phyloP scores from a whole-genome alignment of 1,140 invertebrate genomes.

The Euura lappo region DNA sequence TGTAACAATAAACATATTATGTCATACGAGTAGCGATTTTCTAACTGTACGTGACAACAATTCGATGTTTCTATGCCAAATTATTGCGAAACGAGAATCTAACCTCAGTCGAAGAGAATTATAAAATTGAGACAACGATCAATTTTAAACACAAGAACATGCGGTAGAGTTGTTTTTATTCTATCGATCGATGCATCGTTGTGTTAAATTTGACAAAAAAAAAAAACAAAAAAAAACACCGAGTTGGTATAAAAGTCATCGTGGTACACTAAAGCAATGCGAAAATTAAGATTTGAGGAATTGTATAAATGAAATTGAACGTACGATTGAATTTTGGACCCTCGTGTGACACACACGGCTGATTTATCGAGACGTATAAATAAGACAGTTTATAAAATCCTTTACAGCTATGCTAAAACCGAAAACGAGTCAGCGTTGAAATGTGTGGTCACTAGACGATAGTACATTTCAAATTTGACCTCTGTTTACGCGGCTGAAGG shows the following conservation, averaged over 20 bases:
- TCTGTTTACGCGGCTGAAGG: slow-evolving; percentile 27
- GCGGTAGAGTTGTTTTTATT: too few species aligned
- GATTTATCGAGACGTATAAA: neutral
- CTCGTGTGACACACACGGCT: neutral
- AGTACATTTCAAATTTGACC: slow-evolving; percentile 30
- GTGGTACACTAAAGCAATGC: neutral
- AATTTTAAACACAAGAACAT: too few species aligned
- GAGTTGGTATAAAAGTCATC: neutral
- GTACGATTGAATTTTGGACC: neutral
- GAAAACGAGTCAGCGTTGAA: neutral
- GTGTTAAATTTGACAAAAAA: too few species aligned
- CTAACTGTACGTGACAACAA: too few species aligned
- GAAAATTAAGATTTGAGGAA: neutral
- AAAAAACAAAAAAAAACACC: too few species aligned
- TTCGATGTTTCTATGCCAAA: too few species aligned
- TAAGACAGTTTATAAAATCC: neutral
- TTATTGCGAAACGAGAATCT: too few species aligned
- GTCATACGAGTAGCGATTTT: too few species aligned
- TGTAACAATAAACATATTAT: too few species aligned
- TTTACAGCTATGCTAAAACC: slow-evolving; percentile 7
- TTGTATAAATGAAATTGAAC: neutral
- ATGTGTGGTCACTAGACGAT: slow-evolving; percentile 9
- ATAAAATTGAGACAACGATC: too few species aligned
- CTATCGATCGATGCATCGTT: too few species aligned
- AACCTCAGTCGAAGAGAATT: too few species aligned